Evolutionary conservation across 64 coral and sea anemone genomes (phyloP), one percentile per base, ranked within the genome.

Genomic region (Exaiptasia diaphana): DNA sequence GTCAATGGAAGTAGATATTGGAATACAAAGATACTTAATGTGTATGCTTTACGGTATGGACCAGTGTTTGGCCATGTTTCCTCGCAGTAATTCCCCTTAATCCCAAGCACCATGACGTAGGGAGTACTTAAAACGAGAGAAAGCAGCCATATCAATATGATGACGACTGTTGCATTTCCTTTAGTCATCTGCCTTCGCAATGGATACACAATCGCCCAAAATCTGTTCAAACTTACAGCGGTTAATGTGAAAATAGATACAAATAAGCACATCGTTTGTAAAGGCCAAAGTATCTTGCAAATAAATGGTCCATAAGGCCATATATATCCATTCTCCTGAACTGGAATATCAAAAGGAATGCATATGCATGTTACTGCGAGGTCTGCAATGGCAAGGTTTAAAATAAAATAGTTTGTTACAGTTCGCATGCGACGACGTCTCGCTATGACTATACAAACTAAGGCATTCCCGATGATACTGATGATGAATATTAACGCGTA

Each of bases 371-470:
- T 99, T 38, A 89, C 80, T 14, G 90, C 90, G 0, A 99, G 77
- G 50, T 97, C 93, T 5, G 90, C 90, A 38, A 85, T 78, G n/a
- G 95, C 90, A 17, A 99, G 86, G 42, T 99, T 99, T 35, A 99
- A 53, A 41, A 99, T 92, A 80, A 99, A 99, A 41, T 88, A 77
- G 67, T 99, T 99, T 6, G 90, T 99, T 17, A 99, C 95, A 53
- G 89, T 99, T 70, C 90, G 73, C 95, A 99, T 93, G 49, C 90
- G 79, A 27, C 84, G 73, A 41, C 90, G 85, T 10, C 64, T 79
- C 26, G 86, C 60, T 4, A 99, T 88, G 18, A 99, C 90, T 12
- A 93, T 77, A 30, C 86, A 90, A 56, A 92, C 90, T 43, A 99
- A 72, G 27, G 79, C 54, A 50, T 99, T 99, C 18, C 95, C 95